These are phyloP conservation scores for Phalacrocorax carbo DNA, from an alignment of 2,113 vertebrate genomes.

Conservation along the genomic window DNA sequence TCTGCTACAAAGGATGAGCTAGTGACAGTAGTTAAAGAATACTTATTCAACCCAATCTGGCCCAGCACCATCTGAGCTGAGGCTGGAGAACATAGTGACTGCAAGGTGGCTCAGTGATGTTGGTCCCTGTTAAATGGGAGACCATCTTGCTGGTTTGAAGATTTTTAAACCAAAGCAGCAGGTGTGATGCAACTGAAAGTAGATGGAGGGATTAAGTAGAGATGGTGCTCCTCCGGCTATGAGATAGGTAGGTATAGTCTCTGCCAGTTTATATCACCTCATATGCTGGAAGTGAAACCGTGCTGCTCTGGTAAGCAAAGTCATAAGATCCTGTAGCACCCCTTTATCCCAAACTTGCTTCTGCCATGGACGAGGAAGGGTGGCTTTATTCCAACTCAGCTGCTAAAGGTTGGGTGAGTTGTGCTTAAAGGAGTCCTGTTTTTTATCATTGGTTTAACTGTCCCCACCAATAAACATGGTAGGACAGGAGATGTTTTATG, in stretches of 20 bases:
- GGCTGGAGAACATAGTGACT: background rate
- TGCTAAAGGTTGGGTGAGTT: background rate
- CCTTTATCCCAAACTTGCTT: background rate
- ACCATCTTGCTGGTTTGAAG: slow-evolving; percentile 20
- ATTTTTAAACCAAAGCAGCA: background rate
- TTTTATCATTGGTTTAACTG: background rate
- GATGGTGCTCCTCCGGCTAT: background rate
- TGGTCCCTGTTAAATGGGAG: background rate
- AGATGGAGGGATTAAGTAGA: background rate
- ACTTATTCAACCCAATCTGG: background rate
- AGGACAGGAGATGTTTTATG: background rate
- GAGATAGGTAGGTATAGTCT: background rate
- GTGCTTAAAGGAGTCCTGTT: background rate
- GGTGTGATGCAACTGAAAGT: background rate
- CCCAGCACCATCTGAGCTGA: background rate
- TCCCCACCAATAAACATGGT: background rate
- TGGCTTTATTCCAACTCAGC: background rate
- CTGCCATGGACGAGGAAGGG: background rate
- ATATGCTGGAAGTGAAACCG: background rate
- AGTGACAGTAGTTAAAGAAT: background rate
- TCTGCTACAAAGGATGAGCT: background rate
- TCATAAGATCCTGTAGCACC: background rate
- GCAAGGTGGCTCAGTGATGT: background rate
- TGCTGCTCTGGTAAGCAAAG: background rate
- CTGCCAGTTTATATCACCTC: background rate